Conservation (phyloP, 2,888 invertebrate species). For the Rhagium mordax region DNA sequence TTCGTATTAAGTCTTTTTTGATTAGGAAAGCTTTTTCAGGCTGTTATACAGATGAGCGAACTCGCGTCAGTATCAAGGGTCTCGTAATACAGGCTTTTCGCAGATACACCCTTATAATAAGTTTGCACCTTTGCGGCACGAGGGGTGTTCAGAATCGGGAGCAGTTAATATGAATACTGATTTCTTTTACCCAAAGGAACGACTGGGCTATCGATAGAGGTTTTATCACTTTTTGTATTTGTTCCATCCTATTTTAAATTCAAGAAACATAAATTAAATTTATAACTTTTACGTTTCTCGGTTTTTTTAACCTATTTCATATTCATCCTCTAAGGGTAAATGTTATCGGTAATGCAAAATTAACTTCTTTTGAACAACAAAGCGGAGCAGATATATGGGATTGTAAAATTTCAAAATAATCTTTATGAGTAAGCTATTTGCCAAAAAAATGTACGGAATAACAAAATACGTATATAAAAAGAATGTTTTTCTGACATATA, state of each 20-base stretch:
- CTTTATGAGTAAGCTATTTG: neutral
- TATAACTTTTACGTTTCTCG: conserved; percentile 50
- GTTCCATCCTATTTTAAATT: conserved; percentile 53
- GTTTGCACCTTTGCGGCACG: conserved; percentile 67
- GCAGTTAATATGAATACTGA: conserved; percentile 68
- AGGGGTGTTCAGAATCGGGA: conserved; percentile 62
- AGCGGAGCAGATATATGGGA: neutral
- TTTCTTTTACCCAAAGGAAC: conserved; percentile 51
- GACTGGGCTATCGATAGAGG: conserved; percentile 59
- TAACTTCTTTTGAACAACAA: conserved; percentile 20
- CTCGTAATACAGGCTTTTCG: conserved; percentile 66
- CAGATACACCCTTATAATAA: conserved; percentile 69
- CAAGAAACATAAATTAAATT: conserved; percentile 54
- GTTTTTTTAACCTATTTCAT: conserved; percentile 41
- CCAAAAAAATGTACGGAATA: neutral
- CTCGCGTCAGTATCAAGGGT: conserved; percentile 66
- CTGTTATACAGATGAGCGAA: conserved; percentile 66
- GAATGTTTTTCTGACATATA: too few species aligned
- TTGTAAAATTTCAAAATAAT: neutral
- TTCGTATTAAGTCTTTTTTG: conserved; percentile 59
- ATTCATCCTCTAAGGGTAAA: conserved; percentile 24
- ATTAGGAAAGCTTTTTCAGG: conserved; percentile 64
- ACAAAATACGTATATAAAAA: neutral
- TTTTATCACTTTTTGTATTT: conserved; percentile 62
- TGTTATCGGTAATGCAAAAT: conserved; percentile 30